phyloP scores from a whole-genome alignment of 2,888 invertebrate genomes.

The Agelastica alni region DNA sequence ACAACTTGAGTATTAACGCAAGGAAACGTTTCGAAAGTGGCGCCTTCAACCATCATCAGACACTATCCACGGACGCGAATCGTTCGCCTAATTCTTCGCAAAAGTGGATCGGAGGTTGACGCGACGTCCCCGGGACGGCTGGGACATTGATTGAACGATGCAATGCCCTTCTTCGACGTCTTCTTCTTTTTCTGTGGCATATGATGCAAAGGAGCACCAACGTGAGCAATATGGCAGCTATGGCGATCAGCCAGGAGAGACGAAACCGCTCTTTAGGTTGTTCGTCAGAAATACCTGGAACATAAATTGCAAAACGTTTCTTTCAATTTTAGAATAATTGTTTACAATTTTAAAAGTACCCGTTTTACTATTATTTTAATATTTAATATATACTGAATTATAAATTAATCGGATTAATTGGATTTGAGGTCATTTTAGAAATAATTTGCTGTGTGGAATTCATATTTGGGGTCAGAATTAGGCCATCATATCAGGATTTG shows the following conservation, averaged over 20 bases:
- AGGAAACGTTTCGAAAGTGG: slow-evolving; percentile 41
- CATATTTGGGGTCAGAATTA: too few species aligned
- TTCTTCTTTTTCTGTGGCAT: slow-evolving; percentile 61
- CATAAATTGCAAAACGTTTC: too few species aligned
- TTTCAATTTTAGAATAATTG: too few species aligned
- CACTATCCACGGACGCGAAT: slow-evolving; percentile 63
- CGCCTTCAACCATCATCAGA: slow-evolving; percentile 57
- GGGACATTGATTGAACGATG: slow-evolving; percentile 54
- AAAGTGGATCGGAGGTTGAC: slow-evolving; percentile 58
- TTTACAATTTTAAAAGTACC: too few species aligned
- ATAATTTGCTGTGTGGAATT: too few species aligned
- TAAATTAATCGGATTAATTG: too few species aligned
- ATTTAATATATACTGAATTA: too few species aligned
- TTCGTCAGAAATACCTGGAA: slow-evolving; percentile 54
- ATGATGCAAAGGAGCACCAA: slow-evolving; percentile 58
- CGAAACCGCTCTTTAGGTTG: slow-evolving; percentile 48
- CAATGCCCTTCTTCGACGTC: slow-evolving; percentile 57
- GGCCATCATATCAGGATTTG: too few species aligned
- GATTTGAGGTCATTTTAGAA: too few species aligned
- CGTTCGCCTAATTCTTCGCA: slow-evolving; percentile 63
- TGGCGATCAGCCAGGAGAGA: slow-evolving; percentile 50
- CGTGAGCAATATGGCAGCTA: slow-evolving; percentile 56
- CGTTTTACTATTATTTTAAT: too few species aligned
- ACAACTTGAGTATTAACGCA: slow-evolving; percentile 44
- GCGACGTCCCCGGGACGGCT: slow-evolving; percentile 51